Evolutionary conservation across 1,140 invertebrate genomes (phyloP).

Genomic region (Atta texana): DNA sequence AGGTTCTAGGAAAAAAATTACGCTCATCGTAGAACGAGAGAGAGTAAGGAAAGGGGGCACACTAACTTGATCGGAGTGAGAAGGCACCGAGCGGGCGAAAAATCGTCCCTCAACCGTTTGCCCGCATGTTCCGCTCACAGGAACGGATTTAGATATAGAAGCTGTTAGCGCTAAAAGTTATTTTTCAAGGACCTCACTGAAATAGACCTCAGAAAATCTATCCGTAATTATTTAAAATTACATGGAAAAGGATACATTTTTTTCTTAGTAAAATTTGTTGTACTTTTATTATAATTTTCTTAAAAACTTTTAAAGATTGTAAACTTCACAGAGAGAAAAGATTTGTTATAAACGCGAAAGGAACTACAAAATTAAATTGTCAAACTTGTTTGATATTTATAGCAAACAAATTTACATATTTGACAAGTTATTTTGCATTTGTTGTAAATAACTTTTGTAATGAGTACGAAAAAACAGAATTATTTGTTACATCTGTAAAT

Average conservation of each 20-base stretch:
- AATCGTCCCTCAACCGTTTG: slow-evolving; percentile 29
- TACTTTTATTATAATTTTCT: not conserved
- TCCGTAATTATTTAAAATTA: not conserved
- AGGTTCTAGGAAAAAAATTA: slow-evolving; percentile 60
- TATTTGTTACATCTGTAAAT: no score
- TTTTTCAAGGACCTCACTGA: not conserved
- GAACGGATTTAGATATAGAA: slow-evolving; percentile 24
- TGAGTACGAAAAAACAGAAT: no score
- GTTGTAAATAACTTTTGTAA: no score
- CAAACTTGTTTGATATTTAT: no score
- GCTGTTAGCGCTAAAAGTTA: not conserved
- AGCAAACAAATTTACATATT: no score
- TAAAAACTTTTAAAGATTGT: not conserved
- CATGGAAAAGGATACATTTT: not conserved
- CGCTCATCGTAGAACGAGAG: slow-evolving; percentile 49
- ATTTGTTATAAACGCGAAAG: no score
- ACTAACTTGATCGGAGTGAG: slow-evolving; percentile 13
- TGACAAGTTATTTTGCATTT: no score
- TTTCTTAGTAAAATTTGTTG: no score
- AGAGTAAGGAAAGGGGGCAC: not conserved
- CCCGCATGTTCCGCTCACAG: slow-evolving; percentile 9
- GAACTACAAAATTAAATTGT: no score
- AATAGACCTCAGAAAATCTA: not conserved
- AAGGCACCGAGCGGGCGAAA: slow-evolving; percentile 44
- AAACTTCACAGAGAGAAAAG: not conserved